phyloP scores from a whole-genome alignment of 2,888 invertebrate genomes.

The Cantharis rufa region DNA sequence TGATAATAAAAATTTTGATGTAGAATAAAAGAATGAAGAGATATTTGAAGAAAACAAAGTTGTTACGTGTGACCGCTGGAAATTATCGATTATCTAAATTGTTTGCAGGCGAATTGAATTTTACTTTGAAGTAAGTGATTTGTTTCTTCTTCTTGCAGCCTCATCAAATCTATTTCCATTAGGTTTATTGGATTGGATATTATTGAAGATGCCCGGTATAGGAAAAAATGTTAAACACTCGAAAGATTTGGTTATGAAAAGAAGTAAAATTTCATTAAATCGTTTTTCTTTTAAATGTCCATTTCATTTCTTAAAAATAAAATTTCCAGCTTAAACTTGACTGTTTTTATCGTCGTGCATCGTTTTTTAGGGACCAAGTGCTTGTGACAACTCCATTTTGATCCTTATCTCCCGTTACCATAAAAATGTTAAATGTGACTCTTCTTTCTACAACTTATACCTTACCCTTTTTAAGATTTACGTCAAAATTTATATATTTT shows the following conservation, averaged over 20 bases:
- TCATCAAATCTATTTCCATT: too few species aligned
- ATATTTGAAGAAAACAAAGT: too few species aligned
- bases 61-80: too few species aligned
- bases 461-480: constrained; percentile 41
- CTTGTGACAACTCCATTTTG: constrained; percentile 42
- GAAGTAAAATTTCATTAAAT: background rate
- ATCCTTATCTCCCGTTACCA: constrained; percentile 41
- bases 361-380: constrained; percentile 40
- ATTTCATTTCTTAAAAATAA: background rate
- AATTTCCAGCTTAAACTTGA: constrained; percentile 37
- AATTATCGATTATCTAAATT: too few species aligned
- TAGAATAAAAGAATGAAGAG: too few species aligned
- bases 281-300: background rate
- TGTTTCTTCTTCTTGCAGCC: too few species aligned
- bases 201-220: background rate
- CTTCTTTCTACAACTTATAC: constrained; percentile 21
- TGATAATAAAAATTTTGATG: too few species aligned
- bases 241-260: background rate
- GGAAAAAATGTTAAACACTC: background rate
- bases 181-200: too few species aligned
- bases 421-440: constrained; percentile 43
- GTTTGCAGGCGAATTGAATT: too few species aligned
- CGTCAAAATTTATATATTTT: constrained; percentile 39
- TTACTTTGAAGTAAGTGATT: too few species aligned
- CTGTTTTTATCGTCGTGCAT: constrained; percentile 40